Conservation (phyloP, 1,140 invertebrate species). For the Eulimnadia texana region DNA sequence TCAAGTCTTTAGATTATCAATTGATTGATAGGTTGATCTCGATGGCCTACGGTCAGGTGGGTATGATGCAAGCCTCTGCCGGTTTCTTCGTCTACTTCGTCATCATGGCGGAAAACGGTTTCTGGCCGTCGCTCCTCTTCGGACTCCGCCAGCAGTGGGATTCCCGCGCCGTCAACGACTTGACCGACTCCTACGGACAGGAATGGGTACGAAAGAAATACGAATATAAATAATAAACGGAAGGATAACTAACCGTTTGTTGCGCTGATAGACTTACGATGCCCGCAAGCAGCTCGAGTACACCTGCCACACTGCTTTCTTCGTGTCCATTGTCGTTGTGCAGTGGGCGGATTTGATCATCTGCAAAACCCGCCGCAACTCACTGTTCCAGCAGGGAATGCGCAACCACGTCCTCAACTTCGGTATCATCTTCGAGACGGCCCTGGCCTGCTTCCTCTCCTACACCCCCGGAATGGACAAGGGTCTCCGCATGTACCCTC, state of each 20-base stretch:
- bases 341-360: slow-evolving; percentile 98
- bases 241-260: no score
- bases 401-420: slow-evolving; percentile 92
- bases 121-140: slow-evolving; percentile 67
- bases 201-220: no score
- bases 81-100: slow-evolving; percentile 99
- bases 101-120: slow-evolving; percentile 97
- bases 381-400: slow-evolving; percentile 77
- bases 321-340: slow-evolving; percentile 93
- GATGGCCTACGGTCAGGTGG: slow-evolving; percentile 96
- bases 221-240: no score
- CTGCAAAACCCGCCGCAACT: slow-evolving; percentile 93
- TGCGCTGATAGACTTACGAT: slow-evolving; percentile 86
- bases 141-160: slow-evolving; percentile 92
- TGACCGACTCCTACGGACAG: slow-evolving; percentile 92
- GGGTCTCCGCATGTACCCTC: slow-evolving; percentile 87
- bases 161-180: slow-evolving; percentile 86
- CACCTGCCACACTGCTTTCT: slow-evolving; percentile 97
- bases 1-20: not conserved
- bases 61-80: slow-evolving; percentile 97
- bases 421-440: slow-evolving; percentile 84
- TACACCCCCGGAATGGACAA: slow-evolving; percentile 94
- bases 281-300: slow-evolving; percentile 90
- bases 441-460: slow-evolving; percentile 80
- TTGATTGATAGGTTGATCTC: slow-evolving; percentile 60